phyloP scores from a whole-genome alignment of 2,797 vertebrate genomes.

The Pangasius sanitwongsei region DNA sequence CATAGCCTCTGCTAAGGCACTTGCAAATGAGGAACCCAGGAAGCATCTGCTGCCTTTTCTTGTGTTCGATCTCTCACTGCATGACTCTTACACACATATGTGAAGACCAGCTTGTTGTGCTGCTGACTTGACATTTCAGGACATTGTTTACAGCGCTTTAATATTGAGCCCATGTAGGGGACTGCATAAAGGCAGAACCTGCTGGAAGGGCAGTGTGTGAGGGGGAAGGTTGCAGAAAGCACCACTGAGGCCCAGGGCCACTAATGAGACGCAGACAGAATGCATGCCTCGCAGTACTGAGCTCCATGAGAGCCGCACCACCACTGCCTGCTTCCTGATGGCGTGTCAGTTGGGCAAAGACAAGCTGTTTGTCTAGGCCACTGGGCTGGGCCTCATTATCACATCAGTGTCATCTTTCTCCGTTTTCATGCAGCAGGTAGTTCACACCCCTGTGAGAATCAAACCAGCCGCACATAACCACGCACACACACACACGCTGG shows the following conservation, averaged over 20 bases:
- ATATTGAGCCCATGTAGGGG: slow-evolving; percentile 27
- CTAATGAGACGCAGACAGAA: slow-evolving; percentile 54
- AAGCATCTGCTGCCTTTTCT: slow-evolving; percentile 6
- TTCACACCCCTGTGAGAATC: slow-evolving; percentile 61
- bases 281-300: not conserved
- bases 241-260: slow-evolving; percentile 1
- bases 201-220: slow-evolving; percentile 16
- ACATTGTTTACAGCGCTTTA: slow-evolving; percentile 40
- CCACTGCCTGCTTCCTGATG: slow-evolving; percentile 51
- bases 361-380: slow-evolving; percentile 55
- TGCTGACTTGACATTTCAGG: slow-evolving; percentile 40
- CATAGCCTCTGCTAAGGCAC: not conserved
- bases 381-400: slow-evolving; percentile 67
- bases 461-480: slow-evolving; percentile 36
- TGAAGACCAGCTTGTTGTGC: slow-evolving; percentile 9
- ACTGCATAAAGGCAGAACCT: slow-evolving; percentile 33
- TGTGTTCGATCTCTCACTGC: slow-evolving; percentile 22
- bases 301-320: slow-evolving; percentile 7
- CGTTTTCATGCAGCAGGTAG: slow-evolving; percentile 67
- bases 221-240: slow-evolving; percentile 24
- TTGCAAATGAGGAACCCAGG: slow-evolving; percentile 26
- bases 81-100: not conserved
- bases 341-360: slow-evolving; percentile 49
- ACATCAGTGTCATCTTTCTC: slow-evolving; percentile 70
- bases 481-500: not conserved